Base-by-base conservation (phyloP, 2,797 vertebrate species). In the Coregonus suidteri region DNA sequence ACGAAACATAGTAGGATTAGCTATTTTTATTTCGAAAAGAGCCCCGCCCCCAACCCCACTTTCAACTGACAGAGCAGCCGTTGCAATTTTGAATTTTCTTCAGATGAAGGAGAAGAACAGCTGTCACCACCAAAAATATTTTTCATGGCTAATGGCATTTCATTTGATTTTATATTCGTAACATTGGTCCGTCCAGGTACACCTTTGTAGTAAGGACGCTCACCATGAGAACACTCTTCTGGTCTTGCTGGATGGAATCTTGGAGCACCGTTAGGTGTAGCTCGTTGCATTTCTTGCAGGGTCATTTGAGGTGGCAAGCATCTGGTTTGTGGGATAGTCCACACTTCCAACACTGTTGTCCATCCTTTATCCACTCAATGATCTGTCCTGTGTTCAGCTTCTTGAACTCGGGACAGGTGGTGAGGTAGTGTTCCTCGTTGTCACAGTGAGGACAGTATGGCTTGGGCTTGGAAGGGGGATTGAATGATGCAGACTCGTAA, bases 221-320 rank as follows among this genome's bases (percentile, higher is more conserved):
- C 31, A 34, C 31, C 31, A 34, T 34, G 31, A 34, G 31, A 34
- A 34, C 31, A 34, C 31, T 34, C 31, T 34, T 34, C 41, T 47
- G 41, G 9, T 47, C 41, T 47, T 47, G 41, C 41, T 47, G 41
- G 9, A 47, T 13, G 41, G 41, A 47, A 11, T 47, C 41, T 3
- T 13, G 9, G 13, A 47, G 41, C 41, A 47, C 41, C 3, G 9
- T 11, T 47, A 47, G 41, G 41, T 47, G 41, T 9, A 73, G 74
- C 65, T 83, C 77, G 14, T 84, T 84, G 4, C 85, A 88, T n/a
- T 20, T 73, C 0, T 81, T 81, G 41, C 79, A 77, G 25, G 71
- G 75, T 6, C 14, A 15, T 6, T 88, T 86, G 1, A 88, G 79
- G 4, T 75, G 86, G n/a, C 81, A 86, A 4, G 31, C 62, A 0